Conservation (phyloP, 2,113 vertebrate species). For the Sebastes schlegelii region DNA sequence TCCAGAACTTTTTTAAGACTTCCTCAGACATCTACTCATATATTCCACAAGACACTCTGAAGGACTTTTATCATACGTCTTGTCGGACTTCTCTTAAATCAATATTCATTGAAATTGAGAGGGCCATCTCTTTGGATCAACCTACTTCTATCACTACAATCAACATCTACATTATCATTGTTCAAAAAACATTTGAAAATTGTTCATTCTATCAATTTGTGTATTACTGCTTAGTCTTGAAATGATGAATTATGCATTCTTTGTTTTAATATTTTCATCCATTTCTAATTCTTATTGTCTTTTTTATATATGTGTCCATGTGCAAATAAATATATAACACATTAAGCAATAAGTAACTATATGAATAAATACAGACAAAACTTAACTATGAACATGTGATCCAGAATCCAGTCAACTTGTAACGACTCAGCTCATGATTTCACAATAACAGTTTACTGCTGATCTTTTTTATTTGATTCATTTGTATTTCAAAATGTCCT, state of each 20-base stretch:
- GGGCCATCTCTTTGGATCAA: neutral
- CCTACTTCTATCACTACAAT: neutral
- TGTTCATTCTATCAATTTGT: neutral
- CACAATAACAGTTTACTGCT: neutral
- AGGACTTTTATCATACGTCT: neutral
- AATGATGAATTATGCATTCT: neutral
- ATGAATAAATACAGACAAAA: neutral
- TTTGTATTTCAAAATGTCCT: slow-evolving; percentile 1
- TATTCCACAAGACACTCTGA: neutral
- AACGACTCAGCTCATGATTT: neutral
- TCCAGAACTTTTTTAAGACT: neutral
- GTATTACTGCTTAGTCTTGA: neutral
- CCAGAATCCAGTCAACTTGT: neutral
- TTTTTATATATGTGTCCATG: neutral
- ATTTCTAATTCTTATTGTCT: neutral
- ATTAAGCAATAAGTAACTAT: neutral
- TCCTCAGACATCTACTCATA: neutral
- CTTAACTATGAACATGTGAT: neutral
- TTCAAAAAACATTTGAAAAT: neutral
- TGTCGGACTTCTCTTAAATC: neutral
- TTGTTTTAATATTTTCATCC: neutral
- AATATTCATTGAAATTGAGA: neutral
- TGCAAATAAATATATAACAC: neutral
- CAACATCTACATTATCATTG: neutral
- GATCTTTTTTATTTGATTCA: neutral